Percentiles rank a stretch among this genome's conserved stretches.
phyloP scores from a whole-genome alignment of 2,888 invertebrate species.

The Endomychus coccineus region DNA sequence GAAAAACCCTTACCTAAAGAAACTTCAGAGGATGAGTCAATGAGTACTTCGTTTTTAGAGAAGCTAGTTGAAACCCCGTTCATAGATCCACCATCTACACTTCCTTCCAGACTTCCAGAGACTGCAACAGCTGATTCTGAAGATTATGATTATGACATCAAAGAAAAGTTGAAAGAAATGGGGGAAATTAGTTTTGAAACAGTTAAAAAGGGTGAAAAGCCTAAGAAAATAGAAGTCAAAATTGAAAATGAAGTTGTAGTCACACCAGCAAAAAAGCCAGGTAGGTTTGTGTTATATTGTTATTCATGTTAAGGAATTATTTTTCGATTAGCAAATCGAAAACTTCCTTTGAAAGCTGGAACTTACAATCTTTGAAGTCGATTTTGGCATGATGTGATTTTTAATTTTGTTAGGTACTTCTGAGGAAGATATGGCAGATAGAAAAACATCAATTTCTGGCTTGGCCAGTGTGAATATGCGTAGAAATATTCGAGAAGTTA shows the following conservation, averaged over 20 bases:
- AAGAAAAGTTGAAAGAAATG: slow-evolving; percentile 58
- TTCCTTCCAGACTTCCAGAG: slow-evolving; percentile 21
- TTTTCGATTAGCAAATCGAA: neutral
- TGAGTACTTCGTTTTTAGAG: slow-evolving; percentile 39
- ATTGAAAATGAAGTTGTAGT: slow-evolving; percentile 74
- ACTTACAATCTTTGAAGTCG: neutral
- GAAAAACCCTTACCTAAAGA: slow-evolving; percentile 4
- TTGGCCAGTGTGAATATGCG: slow-evolving; percentile 55
- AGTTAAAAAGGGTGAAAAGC: slow-evolving; percentile 42
- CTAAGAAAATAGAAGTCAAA: slow-evolving; percentile 42
- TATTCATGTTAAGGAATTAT: no score
- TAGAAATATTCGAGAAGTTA: slow-evolving; percentile 85
- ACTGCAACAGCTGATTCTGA: slow-evolving; percentile 29
- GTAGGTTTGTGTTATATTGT: slow-evolving; percentile 23
- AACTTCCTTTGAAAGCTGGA: neutral
- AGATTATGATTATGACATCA: slow-evolving; percentile 52
- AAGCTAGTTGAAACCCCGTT: slow-evolving; percentile 35
- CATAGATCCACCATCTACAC: slow-evolving; percentile 12
- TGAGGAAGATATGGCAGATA: slow-evolving; percentile 30
- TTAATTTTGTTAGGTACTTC: slow-evolving; percentile 30
- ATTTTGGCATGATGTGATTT: neutral
- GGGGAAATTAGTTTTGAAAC: slow-evolving; percentile 47
- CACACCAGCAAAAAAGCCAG: slow-evolving; percentile 50
- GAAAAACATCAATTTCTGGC: no score
- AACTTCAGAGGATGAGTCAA: slow-evolving; percentile 36